A percentile compares a stretch with the other conserved stretches of the same genome.
Conservation (phyloP, 1,140 invertebrate species). For the Copidosoma floridanum region DNA sequence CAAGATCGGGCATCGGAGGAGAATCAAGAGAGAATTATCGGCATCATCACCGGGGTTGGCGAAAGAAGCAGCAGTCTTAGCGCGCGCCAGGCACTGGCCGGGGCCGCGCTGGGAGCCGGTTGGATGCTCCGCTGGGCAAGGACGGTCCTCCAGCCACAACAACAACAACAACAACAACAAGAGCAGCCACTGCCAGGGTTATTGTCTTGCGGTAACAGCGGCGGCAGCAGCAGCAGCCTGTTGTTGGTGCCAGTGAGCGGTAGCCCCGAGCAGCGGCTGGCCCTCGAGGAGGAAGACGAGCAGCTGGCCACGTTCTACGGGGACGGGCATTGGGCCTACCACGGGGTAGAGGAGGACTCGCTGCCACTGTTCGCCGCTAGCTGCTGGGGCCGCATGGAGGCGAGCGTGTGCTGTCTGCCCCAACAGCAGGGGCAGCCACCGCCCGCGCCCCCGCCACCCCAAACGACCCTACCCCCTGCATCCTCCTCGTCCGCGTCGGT, state of each 20-base stretch:
- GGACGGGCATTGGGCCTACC: slow-evolving; percentile 1
- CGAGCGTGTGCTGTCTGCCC: slow-evolving; percentile 53
- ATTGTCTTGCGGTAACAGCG: no score
- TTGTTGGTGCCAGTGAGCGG: slow-evolving; percentile 24
- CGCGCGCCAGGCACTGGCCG: slow-evolving; percentile 3
- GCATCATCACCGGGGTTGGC: no score
- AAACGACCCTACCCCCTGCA: slow-evolving; percentile 48
- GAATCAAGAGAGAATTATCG: no score
- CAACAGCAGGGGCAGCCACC: slow-evolving; percentile 24
- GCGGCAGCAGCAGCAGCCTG: not conserved
- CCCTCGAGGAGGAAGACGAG: slow-evolving; percentile 43
- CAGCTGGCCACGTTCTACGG: slow-evolving; percentile 50
- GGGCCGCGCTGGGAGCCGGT: slow-evolving; percentile 30
- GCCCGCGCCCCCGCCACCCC: slow-evolving; percentile 50
- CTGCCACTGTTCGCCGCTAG: slow-evolving; percentile 10
- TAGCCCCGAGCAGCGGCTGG: slow-evolving; percentile 31
- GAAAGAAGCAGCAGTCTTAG: not conserved
- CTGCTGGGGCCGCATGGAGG: slow-evolving; percentile 48
- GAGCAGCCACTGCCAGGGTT: no score
- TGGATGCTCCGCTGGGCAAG: slow-evolving; percentile 53
- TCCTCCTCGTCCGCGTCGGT: slow-evolving; percentile 39
- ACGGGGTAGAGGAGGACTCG: no score
- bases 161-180: no score
- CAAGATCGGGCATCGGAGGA: no score
- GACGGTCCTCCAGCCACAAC: slow-evolving; percentile 32